These are phyloP conservation scores for Pithys albifrons DNA, from an alignment of 2,113 vertebrate species.

Conservation along the genomic window DNA sequence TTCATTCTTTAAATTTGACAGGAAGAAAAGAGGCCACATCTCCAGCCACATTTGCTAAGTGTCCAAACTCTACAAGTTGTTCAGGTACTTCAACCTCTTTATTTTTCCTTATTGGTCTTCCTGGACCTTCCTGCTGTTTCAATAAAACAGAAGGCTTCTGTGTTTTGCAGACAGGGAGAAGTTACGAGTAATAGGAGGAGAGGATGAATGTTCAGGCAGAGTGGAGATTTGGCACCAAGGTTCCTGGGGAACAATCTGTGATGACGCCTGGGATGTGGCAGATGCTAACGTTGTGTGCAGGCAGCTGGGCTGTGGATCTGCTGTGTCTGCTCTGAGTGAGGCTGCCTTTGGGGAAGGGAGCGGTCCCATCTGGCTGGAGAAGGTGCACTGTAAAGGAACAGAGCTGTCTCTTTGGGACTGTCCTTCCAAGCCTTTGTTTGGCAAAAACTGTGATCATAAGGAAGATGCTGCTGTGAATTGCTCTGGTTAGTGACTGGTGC, in stretches of 20 bases:
- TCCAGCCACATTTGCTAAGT: neutral
- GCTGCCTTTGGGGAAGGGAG: slow-evolving; percentile 57
- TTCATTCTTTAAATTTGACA: slow-evolving; percentile 22
- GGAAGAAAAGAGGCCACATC: neutral
- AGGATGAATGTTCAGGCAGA: slow-evolving; percentile 48
- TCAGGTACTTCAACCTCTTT: slow-evolving; percentile 26
- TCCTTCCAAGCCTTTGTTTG: neutral
- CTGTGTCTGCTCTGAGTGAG: slow-evolving; percentile 42
- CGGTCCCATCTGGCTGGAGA: slow-evolving; percentile 70
- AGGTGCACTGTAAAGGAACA: slow-evolving; percentile 64
- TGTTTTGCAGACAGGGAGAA: slow-evolving; percentile 59
- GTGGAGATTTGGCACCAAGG: slow-evolving; percentile 62
- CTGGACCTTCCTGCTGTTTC: neutral
- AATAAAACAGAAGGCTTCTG: neutral
- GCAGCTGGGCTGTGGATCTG: slow-evolving; percentile 53
- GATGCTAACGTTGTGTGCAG: slow-evolving; percentile 53
- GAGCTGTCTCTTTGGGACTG: slow-evolving; percentile 70
- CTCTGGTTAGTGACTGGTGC: slow-evolving; percentile 58
- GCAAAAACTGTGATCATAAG: slow-evolving; percentile 56
- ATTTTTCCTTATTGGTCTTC: neutral
- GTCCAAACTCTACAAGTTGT: slow-evolving; percentile 57
- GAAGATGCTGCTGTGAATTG: slow-evolving; percentile 72
- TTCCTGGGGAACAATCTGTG: slow-evolving; percentile 62
- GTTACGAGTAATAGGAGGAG: slow-evolving; percentile 42
- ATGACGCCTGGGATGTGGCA: slow-evolving; percentile 23